Evolutionary conservation across 92 coral and sea anemone species (phyloP), one percentile per base, ranked within the genome.

Genomic region (Desmophyllum pertusum): DNA sequence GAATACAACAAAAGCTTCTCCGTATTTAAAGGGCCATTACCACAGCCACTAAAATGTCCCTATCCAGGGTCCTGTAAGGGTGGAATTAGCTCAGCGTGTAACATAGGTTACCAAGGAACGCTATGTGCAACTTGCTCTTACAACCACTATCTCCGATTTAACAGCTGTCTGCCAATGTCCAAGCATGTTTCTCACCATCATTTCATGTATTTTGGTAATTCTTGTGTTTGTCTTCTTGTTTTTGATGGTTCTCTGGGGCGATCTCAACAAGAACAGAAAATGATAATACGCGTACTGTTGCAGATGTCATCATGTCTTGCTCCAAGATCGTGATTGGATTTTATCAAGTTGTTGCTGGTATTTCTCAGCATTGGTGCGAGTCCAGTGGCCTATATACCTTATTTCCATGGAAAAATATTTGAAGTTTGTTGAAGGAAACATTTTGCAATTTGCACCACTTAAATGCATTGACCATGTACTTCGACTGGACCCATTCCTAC

Each of bases 91-190:
- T 87, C 90, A 27, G 78, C 41, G 38, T 87, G 90, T 40, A 19
- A 29, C 18, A 29, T 25, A n/a, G 90, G 90, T 6, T 87, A 87
- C 70, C 51, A 63, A 33, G 90, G 90, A 3, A 85, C 75, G 21
- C 86, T 87, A 5, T 87, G 90, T 55, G 86, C 90, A 29, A 38
- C 46, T 11, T 87, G 90, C 40, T 15, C 74, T 29, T 27, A 30
- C 4, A 1, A 80, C 45, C 65, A 81, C 74, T 87, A 70, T 68
- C 67, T 25, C 29, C 39, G 81, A 36, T 80, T 87, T 66, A 80
- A 79, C 82, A 87, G 81, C 39, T 87, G 90, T 55, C 38, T 81
- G 33, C n/a, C 76, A 57, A 50, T 87, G 90, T 48, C 90, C 90
- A 13, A 42, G 70, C 41, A 62, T 81, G 51, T 72, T 83, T 36